A percentile compares a stretch with the other conserved stretches of the same genome.
phyloP scores from a whole-genome alignment of 2,113 vertebrate species.

The Dascyllus trimaculatus region DNA sequence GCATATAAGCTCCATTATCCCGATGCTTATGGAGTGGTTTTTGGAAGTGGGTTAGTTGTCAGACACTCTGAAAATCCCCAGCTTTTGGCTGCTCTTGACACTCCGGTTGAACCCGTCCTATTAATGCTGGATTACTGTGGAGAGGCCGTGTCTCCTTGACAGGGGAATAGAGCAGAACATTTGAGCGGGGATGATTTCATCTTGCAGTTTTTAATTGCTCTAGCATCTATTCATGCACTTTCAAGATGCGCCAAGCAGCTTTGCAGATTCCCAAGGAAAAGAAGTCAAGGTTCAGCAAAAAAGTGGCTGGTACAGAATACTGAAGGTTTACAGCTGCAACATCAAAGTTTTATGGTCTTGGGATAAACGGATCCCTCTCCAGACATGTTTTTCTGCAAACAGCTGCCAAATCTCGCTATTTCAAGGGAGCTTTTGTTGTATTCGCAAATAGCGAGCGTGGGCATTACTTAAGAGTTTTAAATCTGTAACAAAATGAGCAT shows the following conservation, averaged over 20 bases:
- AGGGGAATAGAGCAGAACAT: constrained; percentile 87
- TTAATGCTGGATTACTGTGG: constrained; percentile 90
- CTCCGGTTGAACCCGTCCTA: constrained; percentile 92
- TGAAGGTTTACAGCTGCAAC: constrained; percentile 43
- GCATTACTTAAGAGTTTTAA: constrained; percentile 30
- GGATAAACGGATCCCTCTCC: constrained; percentile 53
- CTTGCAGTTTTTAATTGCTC: constrained; percentile 88
- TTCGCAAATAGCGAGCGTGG: constrained; percentile 21
- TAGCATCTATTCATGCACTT: constrained; percentile 77
- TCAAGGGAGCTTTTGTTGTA: constrained; percentile 32
- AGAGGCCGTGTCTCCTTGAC: constrained; percentile 85
- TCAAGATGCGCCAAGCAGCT: constrained; percentile 69
- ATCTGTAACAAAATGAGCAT: constrained; percentile 26
- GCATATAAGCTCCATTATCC: constrained; percentile 89
- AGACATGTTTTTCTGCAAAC: constrained; percentile 36
- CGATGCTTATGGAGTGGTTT: constrained; percentile 89
- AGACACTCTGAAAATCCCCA: constrained; percentile 89
- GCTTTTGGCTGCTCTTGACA: constrained; percentile 92
- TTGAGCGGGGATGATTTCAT: constrained; percentile 86
- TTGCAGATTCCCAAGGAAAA: constrained; percentile 56
- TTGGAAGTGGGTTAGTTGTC: constrained; percentile 91
- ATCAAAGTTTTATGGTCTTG: constrained; percentile 70
- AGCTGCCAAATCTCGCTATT: constrained; percentile 29
- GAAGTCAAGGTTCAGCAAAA: constrained; percentile 67
- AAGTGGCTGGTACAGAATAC: constrained; percentile 57